Base-by-base conservation (phyloP, 2,797 vertebrate species). In the Pempheris klunzingeri region DNA sequence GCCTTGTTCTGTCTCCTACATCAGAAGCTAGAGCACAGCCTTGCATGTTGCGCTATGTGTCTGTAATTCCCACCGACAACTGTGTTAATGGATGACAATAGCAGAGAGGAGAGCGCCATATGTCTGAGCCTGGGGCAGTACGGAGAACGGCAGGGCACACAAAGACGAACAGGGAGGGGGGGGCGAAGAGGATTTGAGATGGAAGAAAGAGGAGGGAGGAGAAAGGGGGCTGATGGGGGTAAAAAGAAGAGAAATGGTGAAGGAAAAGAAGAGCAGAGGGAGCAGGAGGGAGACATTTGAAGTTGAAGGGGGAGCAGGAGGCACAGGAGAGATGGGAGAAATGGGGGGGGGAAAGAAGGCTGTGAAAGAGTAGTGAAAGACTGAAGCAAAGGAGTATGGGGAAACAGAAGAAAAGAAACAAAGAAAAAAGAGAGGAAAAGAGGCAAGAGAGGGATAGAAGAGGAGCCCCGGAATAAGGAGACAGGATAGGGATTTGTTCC, bases 41-140 rank as follows among this genome's bases (percentile, higher is more conserved):
- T 71, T 15, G 74, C 80, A 78, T 85, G 87, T 86, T 91, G 86
- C 75, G 73, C 85, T 81, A 58, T 76, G 87, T 85, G 87, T 83
- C 84, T 79, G 85, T 92, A 92, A 92, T 93, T 92, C 86, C 90
- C 90, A 85, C 74, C 90, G 92, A 93, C 93, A 93, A 92, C 88
- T 92, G 91, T 93, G 90, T 91, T 93, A 92, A 93, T 94, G 90
- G 90, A 91, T 92, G 89, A 92, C 90, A 93, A 90, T 90, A 88
- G 91, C 84, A 86, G 82, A 91, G 89, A 89, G 86, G 80, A 85
- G 90, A 88, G 79, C 81, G 74, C 91, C 92, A 93, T 92, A 92
- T 94, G 93, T 90, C 83, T 88, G 79, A 85, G 92, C 93, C 92
- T 65, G 88, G 85, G 92, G 93, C 91, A 86, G 75, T 85, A 57